Evolutionary conservation across 30 jellyfish, hydroid and myxozoan genomes (phyloP).

Genomic region (Phacellophora camtschatica): DNA sequence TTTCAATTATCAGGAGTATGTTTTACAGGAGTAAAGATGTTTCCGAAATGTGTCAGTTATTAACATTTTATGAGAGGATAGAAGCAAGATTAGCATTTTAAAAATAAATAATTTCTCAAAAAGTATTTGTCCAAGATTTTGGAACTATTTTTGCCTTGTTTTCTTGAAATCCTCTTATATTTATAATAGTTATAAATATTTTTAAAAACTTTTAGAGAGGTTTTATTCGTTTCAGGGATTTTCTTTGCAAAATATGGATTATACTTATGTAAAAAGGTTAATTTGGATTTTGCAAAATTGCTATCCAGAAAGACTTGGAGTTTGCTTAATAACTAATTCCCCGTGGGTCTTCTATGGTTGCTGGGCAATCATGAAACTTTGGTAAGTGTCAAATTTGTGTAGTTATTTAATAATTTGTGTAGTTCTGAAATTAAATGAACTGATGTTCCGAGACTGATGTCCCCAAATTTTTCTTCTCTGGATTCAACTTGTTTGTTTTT

Average conservation of each 20-base stretch:
- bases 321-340: conserved; percentile 70
- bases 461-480: too few species aligned
- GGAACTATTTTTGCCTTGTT: too few species aligned
- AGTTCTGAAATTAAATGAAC: background rate
- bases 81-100: background rate
- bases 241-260: conserved; percentile 87
- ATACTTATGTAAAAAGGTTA: conserved; percentile 59
- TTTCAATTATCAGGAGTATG: too few species aligned
- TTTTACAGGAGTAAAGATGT: too few species aligned
- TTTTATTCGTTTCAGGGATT: conserved; percentile 76
- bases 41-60: too few species aligned
- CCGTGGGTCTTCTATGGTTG: conserved; percentile 99
- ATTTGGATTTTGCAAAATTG: conserved; percentile 92
- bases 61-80: too few species aligned
- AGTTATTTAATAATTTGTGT: background rate
- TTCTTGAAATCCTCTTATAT: too few species aligned
- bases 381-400: conserved; percentile 50
- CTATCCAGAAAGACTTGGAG: conserved; percentile 97
- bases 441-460: background rate
- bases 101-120: background rate
- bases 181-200: too few species aligned
- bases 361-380: conserved; percentile 81
- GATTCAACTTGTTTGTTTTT: too few species aligned
- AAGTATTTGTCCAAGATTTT: too few species aligned
- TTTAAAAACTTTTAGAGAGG: too few species aligned